These are phyloP conservation scores for Mobula hypostoma DNA, from an alignment of 2,113 vertebrate species.

Conservation along the genomic window DNA sequence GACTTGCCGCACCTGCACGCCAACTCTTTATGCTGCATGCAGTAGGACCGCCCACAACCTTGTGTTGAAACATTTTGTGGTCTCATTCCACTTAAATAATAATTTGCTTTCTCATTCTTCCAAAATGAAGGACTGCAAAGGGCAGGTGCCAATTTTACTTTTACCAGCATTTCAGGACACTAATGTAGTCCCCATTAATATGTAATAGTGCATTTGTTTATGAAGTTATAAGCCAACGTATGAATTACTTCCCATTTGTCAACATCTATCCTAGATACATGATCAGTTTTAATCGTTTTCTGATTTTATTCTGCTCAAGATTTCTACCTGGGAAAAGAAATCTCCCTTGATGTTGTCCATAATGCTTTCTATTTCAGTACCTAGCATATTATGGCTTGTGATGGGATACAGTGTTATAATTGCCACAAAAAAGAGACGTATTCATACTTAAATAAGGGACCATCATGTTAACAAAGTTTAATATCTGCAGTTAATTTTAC, in stretches of 20 bases:
- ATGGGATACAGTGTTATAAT: neutral
- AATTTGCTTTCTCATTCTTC: too few species aligned
- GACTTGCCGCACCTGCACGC: too few species aligned
- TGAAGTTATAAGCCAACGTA: too few species aligned
- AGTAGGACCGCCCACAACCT: too few species aligned
- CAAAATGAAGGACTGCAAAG: too few species aligned
- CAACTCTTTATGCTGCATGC: too few species aligned
- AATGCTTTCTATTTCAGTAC: neutral
- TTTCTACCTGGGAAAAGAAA: neutral
- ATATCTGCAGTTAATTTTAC: neutral
- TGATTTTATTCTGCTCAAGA: neutral
- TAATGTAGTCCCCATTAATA: too few species aligned
- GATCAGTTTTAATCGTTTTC: neutral
- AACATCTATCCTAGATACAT: neutral
- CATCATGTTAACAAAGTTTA: neutral
- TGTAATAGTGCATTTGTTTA: too few species aligned
- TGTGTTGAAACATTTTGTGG: too few species aligned
- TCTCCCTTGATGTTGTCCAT: neutral
- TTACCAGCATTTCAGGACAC: too few species aligned
- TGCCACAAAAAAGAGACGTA: neutral
- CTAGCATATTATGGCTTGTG: neutral
- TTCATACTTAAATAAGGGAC: neutral
- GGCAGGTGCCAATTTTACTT: too few species aligned
- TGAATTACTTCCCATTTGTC: neutral
- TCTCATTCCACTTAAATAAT: too few species aligned